Evolutionary conservation across 2,888 invertebrate species (phyloP).

Genomic region (Lycaena phlaeas): DNA sequence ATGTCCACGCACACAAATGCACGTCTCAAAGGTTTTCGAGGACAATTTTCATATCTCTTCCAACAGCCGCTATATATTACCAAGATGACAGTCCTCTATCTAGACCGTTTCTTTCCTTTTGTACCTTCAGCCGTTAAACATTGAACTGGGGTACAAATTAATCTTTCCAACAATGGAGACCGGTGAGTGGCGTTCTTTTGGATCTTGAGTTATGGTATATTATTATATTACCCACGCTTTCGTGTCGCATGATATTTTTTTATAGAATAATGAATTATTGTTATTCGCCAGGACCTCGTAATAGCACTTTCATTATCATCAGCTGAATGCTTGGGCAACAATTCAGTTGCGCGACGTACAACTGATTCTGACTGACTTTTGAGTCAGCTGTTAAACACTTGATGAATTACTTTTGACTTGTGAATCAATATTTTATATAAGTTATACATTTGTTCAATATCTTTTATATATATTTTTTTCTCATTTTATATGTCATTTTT

Average conservation of each 20-base stretch:
- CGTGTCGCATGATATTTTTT: neutral
- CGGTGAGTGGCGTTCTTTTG: conserved; percentile 38
- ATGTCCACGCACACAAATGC: neutral
- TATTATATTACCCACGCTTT: conserved; percentile 1
- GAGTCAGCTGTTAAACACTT: too few relatives aligned
- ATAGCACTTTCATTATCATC: too few relatives aligned
- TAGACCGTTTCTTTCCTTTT: conserved; percentile 34
- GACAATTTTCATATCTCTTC: conserved; percentile 8
- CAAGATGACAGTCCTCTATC: conserved; percentile 33
- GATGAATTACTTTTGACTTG: too few relatives aligned
- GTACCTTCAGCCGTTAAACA: conserved; percentile 19
- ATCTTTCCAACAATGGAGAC: conserved; percentile 43
- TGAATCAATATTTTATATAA: too few relatives aligned
- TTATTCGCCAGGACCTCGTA: too few relatives aligned
- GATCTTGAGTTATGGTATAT: conserved; percentile 26
- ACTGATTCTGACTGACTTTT: too few relatives aligned
- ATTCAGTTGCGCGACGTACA: too few relatives aligned
- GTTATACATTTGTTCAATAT: too few relatives aligned
- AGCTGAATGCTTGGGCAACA: too few relatives aligned
- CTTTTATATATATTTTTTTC: too few relatives aligned
- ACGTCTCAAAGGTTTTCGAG: neutral
- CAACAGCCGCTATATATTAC: conserved; percentile 27
- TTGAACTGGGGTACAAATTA: conserved; percentile 42
- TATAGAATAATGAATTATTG: neutral
- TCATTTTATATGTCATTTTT: too few relatives aligned